Evolutionary conservation across 2,113 vertebrate species (phyloP), one percentile per base, ranked within the genome.

Genomic region (Muscicapa adusta): DNA sequence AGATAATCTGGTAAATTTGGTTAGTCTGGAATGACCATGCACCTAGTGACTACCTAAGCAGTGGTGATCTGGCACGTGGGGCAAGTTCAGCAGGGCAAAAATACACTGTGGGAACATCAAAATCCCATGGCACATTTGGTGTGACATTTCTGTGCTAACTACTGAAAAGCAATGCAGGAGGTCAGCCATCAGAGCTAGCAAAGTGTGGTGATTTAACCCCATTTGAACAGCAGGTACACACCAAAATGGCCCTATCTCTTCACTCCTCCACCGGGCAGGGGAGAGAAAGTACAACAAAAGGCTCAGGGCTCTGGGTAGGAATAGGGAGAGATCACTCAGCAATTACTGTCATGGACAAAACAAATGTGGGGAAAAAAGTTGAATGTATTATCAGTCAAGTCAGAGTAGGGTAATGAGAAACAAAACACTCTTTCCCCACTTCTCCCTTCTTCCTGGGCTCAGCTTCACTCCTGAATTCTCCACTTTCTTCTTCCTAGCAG

Each of bases 301-400:
- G 18, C 4, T 80, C 11, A 34, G 28, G 29, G 14, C 18, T 38
- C 0, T 0, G 17, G n/a, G 10, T 25, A 53, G 40, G 14, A 47
- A 47, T 6, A 53, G 54, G n/a, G 47, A 47, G 20, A 47, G 11
- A 68, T 31, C 24, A 18, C 29, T 29, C 24, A 45, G 8, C 16
- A 40, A 38, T 45, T 81, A 45, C 38, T 60, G 16, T 53, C 3
- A 19, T 29, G 19, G 6, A 20, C 17, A 29, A 51, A 89, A 74
- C 14, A 74, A 66, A 31, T 14, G 5, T 0, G 0, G 16, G 25
- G 8, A 3, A 40, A 74, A 51, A 47, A n/a, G 1, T 3, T 22
- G 24, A 34, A 34, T 61, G 34, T 54, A 47, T 74, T 54, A 47
- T 19, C 20, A 53, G 17, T 38, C 16, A 61, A 47, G 6, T 67